These are phyloP conservation scores for Gymnobelideus leadbeateri DNA, from an alignment of 2,113 vertebrate genomes.

Conservation along the genomic window DNA sequence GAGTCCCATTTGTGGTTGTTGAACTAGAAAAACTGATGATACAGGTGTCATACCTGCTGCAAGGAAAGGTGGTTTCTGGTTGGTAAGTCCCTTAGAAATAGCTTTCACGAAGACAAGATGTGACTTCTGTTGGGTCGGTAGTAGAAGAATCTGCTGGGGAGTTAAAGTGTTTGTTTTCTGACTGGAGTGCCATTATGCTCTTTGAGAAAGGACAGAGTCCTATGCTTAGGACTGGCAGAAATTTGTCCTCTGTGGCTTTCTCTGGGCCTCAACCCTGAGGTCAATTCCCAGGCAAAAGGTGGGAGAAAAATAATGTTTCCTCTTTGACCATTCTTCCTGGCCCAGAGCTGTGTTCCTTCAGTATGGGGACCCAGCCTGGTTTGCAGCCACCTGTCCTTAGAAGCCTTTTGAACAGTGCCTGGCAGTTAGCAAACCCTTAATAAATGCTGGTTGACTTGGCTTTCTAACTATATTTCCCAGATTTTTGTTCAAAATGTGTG, in stretches of 20 bases:
- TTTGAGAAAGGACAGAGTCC: too few species aligned
- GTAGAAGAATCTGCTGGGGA: too few species aligned
- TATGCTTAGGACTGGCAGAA: background rate
- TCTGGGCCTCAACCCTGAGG: background rate
- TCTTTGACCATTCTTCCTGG: background rate
- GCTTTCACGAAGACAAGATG: too few species aligned
- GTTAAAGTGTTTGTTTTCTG: too few species aligned
- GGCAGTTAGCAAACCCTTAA: background rate
- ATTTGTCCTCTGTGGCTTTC: background rate
- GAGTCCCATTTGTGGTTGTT: too few species aligned
- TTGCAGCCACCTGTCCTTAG: background rate
- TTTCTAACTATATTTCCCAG: background rate
- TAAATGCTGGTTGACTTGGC: background rate
- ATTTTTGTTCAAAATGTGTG: background rate
- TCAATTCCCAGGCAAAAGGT: background rate
- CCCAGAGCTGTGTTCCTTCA: background rate
- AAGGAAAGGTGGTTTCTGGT: too few species aligned
- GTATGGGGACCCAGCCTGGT: background rate
- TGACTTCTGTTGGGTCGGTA: too few species aligned
- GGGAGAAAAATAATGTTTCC: background rate
- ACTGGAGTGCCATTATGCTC: too few species aligned
- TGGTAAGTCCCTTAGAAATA: too few species aligned
- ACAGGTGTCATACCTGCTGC: too few species aligned
- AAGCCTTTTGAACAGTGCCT: background rate
- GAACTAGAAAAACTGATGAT: too few species aligned